A percentile compares a stretch with the other conserved stretches of the same genome.
phyloP scores from a whole-genome alignment of 2,888 invertebrate species.

The Chironomus riparius region DNA sequence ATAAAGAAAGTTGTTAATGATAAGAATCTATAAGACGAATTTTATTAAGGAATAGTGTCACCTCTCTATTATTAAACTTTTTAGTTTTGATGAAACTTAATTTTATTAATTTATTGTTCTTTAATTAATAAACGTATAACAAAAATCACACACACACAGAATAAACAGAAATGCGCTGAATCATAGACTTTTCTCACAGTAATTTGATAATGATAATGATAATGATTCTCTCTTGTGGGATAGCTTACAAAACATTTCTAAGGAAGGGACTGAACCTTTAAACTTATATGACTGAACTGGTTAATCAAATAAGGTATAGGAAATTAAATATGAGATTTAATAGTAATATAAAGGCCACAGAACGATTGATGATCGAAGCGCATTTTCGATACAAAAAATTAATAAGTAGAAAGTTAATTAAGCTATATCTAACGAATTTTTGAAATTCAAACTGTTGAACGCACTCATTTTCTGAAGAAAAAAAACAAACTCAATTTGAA shows the following conservation, averaged over 20 bases:
- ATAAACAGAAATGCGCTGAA: too few species aligned
- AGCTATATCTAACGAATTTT: neutral
- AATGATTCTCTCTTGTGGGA: too few species aligned
- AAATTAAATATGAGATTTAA: neutral
- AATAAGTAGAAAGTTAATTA: too few species aligned
- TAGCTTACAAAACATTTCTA: neutral
- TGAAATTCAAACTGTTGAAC: too few species aligned
- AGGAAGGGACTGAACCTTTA: neutral
- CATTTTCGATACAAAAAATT: neutral
- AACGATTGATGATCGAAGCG: neutral
- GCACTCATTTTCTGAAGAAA: too few species aligned
- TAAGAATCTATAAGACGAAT: conserved; percentile 4
- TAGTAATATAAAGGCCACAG: neutral
- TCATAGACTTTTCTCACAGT: too few species aligned
- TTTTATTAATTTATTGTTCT: too few species aligned
- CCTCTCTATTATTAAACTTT: conserved; percentile 13
- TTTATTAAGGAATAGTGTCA: conserved; percentile 18
- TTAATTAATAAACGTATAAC: too few species aligned
- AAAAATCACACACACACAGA: too few species aligned
- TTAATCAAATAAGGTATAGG: neutral
- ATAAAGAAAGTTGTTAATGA: neutral
- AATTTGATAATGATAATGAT: too few species aligned
- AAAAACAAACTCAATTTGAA: too few species aligned
- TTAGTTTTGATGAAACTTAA: too few species aligned
- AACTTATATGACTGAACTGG: neutral